phyloP scores from a whole-genome alignment of 2,113 vertebrate species.

The Bungarus multicinctus region DNA sequence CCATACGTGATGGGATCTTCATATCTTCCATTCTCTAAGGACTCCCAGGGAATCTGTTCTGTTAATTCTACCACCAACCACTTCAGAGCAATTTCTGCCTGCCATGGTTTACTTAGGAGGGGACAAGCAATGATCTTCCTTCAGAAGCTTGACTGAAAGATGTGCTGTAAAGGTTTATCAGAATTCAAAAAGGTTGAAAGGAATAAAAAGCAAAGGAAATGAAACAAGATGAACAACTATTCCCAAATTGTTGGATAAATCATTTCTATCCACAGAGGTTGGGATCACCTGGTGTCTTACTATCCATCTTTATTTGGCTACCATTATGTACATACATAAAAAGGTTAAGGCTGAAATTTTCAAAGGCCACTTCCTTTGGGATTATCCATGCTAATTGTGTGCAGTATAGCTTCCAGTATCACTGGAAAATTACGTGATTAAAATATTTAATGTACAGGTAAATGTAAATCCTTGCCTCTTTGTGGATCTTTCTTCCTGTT shows the following conservation, averaged over 20 bases:
- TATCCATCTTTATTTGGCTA: background rate
- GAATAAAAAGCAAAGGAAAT: background rate
- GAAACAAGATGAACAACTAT: background rate
- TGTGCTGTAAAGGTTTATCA: background rate
- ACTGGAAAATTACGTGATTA: background rate
- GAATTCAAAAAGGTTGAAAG: background rate
- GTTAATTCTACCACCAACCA: background rate
- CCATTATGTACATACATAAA: background rate
- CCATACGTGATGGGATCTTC: background rate
- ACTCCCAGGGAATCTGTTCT: background rate
- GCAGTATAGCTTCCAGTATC: background rate
- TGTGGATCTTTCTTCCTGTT: background rate
- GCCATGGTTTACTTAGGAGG: background rate
- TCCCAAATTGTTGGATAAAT: background rate
- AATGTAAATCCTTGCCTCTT: background rate
- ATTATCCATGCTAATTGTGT: background rate
- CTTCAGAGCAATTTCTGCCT: background rate
- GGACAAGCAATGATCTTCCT: background rate
- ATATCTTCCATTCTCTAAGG: background rate
- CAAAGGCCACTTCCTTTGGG: background rate
- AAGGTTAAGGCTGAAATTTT: background rate
- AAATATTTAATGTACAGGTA: background rate
- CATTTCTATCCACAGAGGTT: background rate
- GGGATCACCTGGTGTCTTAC: background rate
- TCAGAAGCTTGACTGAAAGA: background rate